Base-by-base conservation (phyloP, 2,113 vertebrate species). In the Hystrix cristata region DNA sequence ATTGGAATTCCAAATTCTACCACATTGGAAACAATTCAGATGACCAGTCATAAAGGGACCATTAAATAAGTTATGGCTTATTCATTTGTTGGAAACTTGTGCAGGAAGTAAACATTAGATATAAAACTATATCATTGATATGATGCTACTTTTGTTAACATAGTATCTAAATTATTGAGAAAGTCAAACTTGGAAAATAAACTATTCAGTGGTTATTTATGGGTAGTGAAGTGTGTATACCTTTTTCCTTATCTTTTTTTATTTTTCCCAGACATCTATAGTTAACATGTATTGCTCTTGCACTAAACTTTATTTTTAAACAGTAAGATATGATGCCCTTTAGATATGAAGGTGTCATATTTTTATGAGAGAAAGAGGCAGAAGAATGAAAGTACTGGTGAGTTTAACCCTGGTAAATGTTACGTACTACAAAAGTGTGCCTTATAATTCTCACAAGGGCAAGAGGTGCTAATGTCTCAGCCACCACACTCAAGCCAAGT, bases 1-100 rank as follows among this genome's bases (percentile, higher is more conserved):
- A 65, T 93, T 96, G 72, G 51, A 79, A 84, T 76, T 51, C 55
- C 76, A 97, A 95, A 87, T 93, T 78, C 62, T 57, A 90, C 60
- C 90, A 64, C 48, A 83, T 11, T 92, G 82, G 34, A 94, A 92
- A 59, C 6, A 80, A 81, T 64, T 91, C 34, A 71, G 53, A 53
- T 71, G n/a, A 64, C 46, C 80, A 87, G 76, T 27, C 79, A 19
- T 34, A 7, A 80, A 51, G 51, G 48, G 59, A 53, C 55, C 87
- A 46, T 84, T 71, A 69, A 69, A 27, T 65, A 87, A 84, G 51
- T 69, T 86, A 82, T 29, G 2, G 9, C 71, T 81, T 48, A 65
- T 43, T 94, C 19, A 67, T 57, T n/a, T 85, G 6, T 81, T 72
- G 16, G 48, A 14, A 94, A 83, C 83, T 90, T 78, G 57, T 2